Base-by-base conservation (phyloP, 2,113 vertebrate genomes). In the Eolophus roseicapilla region DNA sequence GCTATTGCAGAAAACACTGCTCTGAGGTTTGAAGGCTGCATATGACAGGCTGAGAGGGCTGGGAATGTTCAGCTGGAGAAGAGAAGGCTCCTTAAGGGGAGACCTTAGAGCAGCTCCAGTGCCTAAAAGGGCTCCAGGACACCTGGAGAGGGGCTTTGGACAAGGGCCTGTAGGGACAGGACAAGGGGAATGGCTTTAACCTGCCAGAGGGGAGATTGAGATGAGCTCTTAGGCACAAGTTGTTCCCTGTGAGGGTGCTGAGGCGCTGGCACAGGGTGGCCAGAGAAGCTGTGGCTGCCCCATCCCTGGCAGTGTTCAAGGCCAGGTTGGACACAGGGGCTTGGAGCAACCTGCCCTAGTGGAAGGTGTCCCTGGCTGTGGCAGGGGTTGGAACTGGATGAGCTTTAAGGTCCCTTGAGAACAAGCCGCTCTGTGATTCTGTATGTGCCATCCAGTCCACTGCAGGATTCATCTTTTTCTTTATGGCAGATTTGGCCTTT, bases 361-460 rank as follows among this genome's bases (percentile, higher is more conserved):
- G 37, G 37, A 37, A 37, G 37, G 37, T 37, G 37, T 37, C 37
- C 37, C 37, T 37, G 37, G 4, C 9, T 4, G 37, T 37, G 10
- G 37, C 37, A 37, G 37, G 37, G 37, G 37, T 23, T 23, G 55
- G 55, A 23, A 0, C 33, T 23, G 55, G 13, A 7, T 0, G 55
- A n/a, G 33, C 55, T 23, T 59, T 23, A 23, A n/a, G 20, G 13
- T 59, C 33, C 57, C 57, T 59, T 59, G 20, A 35, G 15, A 21
- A 3, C 33, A 2, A 35, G 35, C 3, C 33, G 7, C 3, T 14
- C 57, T 59, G 33, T 15, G 33, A 35, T 10, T 59, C 55, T 59
- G 4, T 6, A 1, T 17, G 14, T 68, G 35, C 60, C 1, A 0
- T 52, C 17, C 17, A 52, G 64, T 11, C 35, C 10, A 3, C 2